These are phyloP conservation scores for Drosophila neocordata DNA, from an alignment of 1,140 invertebrate genomes.

Conservation along the genomic window DNA sequence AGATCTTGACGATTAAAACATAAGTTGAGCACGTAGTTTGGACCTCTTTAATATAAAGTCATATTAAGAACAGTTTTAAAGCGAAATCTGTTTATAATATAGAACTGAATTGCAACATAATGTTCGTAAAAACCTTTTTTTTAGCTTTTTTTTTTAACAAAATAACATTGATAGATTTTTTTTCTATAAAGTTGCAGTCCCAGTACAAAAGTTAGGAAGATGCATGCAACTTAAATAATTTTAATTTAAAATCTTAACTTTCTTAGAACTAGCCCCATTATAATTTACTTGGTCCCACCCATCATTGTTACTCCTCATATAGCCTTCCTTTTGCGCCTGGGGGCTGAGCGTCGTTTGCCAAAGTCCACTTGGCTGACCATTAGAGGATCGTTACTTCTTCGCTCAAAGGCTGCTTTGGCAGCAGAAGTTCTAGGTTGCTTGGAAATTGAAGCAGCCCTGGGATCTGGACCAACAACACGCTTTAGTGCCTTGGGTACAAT, in stretches of 20 bases:
- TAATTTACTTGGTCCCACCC: not conserved
- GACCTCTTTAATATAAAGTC: too few species aligned
- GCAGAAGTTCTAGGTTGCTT: conserved; percentile 58
- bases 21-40: too few species aligned
- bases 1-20: too few species aligned
- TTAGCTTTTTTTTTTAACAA: not conserved
- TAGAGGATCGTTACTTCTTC: conserved; percentile 78
- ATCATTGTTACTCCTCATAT: not conserved
- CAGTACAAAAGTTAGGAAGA: too few species aligned
- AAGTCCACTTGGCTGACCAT: conserved; percentile 77
- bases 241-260: not conserved
- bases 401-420: conserved; percentile 65
- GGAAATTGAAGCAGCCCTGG: conserved; percentile 47
- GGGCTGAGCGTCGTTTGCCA: conserved; percentile 46
- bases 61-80: too few species aligned
- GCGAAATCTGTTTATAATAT: too few species aligned
- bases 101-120: too few species aligned
- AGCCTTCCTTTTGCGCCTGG: conserved; percentile 37
- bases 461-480: conserved; percentile 83
- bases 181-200: too few species aligned
- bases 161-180: too few species aligned
- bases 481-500: conserved; percentile 91
- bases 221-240: not conserved
- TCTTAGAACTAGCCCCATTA: not conserved
- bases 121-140: not conserved